These are phyloP conservation scores for Diglossa cyanea DNA, from an alignment of 2,797 vertebrate genomes.

Conservation along the genomic window DNA sequence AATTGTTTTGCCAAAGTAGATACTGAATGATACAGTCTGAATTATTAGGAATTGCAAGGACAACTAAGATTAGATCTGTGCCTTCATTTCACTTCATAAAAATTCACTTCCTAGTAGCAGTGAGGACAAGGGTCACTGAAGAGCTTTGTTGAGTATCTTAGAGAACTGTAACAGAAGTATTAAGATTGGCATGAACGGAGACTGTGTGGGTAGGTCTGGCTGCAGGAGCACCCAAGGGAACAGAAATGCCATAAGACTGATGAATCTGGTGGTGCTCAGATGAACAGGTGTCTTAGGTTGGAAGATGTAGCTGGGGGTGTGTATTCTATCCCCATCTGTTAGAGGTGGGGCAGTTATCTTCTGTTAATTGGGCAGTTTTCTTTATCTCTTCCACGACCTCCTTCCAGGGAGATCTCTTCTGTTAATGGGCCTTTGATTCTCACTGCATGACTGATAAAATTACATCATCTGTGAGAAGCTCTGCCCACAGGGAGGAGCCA, in stretches of 20 bases:
- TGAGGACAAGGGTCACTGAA: not conserved
- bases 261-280: not conserved
- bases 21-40: not conserved
- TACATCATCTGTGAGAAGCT: not conserved
- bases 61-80: not conserved
- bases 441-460: not conserved
- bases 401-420: fast-evolving
- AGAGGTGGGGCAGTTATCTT: not conserved
- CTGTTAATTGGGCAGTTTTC: not conserved
- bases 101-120: not conserved
- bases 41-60: not conserved
- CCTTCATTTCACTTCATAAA: not conserved
- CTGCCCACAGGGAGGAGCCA: not conserved
- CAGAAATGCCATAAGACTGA: fast-evolving
- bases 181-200: not conserved
- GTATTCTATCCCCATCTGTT: not conserved
- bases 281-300: not conserved
- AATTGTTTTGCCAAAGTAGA: not conserved
- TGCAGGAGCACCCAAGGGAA: not conserved
- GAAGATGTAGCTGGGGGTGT: not conserved
- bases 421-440: not conserved
- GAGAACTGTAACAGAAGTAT: not conserved
- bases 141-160: not conserved
- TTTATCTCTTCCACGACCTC: not conserved
- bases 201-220: not conserved